Evolutionary conservation across 2,113 vertebrate species (phyloP).

Genomic region (Pachycephala philippinensis): DNA sequence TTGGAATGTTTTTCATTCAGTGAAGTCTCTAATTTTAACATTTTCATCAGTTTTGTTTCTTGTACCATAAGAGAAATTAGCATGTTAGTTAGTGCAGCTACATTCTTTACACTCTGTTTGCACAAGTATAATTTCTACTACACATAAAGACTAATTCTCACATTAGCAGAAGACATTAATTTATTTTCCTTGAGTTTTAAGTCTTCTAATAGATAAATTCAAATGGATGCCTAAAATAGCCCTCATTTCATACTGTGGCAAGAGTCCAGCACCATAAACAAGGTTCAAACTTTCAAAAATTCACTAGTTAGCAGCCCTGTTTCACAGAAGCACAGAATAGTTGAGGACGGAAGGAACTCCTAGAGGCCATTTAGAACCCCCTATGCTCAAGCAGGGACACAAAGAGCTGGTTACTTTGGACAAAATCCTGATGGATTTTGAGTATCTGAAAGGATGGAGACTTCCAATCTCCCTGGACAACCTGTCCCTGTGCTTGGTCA

Average conservation of each 20-base stretch:
- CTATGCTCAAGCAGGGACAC: neutral
- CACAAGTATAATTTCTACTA: neutral
- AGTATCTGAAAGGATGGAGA: neutral
- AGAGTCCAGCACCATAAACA: neutral
- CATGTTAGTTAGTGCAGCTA: neutral
- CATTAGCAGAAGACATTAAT: neutral
- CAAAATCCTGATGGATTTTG: neutral
- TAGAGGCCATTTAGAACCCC: neutral
- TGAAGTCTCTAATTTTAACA: neutral
- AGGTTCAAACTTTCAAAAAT: neutral
- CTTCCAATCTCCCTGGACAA: neutral
- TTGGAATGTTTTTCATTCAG: neutral
- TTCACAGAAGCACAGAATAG: neutral
- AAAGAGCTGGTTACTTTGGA: neutral
- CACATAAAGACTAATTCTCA: neutral
- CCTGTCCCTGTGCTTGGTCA: neutral
- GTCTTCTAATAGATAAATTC: neutral
- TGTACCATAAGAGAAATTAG: neutral
- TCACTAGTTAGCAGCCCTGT: neutral
- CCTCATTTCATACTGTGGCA: neutral
- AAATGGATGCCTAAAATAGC: neutral
- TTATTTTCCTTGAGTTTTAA: neutral
- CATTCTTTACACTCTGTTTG: neutral
- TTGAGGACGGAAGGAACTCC: neutral
- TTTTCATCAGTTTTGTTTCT: neutral